phyloP scores from a whole-genome alignment of 2,797 vertebrate species.

The Nannoperca australis region DNA sequence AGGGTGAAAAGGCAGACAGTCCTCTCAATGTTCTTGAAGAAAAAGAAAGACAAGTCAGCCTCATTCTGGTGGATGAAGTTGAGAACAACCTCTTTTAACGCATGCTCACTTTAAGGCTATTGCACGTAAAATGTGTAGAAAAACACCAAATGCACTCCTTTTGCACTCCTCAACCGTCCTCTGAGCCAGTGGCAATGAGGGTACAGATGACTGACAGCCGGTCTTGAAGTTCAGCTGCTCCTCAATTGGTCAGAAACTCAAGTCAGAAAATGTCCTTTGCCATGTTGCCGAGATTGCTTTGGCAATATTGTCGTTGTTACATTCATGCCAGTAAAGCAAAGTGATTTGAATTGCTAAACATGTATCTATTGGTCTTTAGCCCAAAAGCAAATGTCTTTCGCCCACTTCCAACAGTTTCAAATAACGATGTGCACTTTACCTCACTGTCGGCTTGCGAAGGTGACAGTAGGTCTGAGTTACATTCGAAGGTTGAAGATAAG shows the following conservation, averaged over 20 bases:
- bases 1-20: conserved; percentile 3
- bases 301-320: too few relatives aligned
- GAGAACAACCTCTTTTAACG: conserved; percentile 16
- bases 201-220: conserved; percentile 31
- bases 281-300: not conserved
- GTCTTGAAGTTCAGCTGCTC: not conserved
- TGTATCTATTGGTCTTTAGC: not conserved
- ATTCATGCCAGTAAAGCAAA: too few relatives aligned
- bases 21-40: not conserved
- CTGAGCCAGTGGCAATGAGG: not conserved
- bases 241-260: not conserved
- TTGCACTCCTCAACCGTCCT: not conserved
- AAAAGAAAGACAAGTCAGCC: not conserved
- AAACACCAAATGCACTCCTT: conserved; percentile 11
- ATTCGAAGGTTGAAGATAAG: conserved; percentile 4
- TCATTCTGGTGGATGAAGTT: not conserved
- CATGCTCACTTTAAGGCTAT: not conserved
- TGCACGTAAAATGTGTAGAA: conserved; percentile 4
- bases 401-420: not conserved
- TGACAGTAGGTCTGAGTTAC: conserved; percentile 7
- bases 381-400: not conserved
- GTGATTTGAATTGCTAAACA: too few relatives aligned
- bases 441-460: not conserved
- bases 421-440: not conserved
- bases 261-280: conserved; percentile 1